Evolutionary conservation across 1,140 invertebrate species (phyloP).

Genomic region (Microplitis mediator): DNA sequence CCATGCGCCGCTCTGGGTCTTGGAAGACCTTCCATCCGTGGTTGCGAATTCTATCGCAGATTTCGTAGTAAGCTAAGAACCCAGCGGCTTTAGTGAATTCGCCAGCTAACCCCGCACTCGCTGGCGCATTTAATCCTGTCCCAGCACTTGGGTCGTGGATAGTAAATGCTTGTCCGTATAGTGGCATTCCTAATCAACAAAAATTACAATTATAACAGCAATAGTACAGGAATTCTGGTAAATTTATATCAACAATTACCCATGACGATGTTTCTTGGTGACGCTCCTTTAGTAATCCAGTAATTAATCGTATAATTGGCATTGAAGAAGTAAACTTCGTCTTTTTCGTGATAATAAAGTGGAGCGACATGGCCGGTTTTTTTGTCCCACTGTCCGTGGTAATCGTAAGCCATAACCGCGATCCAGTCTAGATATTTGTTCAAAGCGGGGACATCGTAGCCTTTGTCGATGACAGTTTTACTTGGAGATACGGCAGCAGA

Average conservation of each 20-base stretch:
- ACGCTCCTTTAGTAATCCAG: conserved; percentile 84
- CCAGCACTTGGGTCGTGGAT: conserved; percentile 62
- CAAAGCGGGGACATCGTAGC: conserved; percentile 78
- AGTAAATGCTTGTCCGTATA: conserved; percentile 89
- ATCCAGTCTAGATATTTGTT: conserved; percentile 84
- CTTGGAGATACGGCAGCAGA: conserved; percentile 87
- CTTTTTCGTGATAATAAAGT: conserved; percentile 76
- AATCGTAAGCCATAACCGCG: conserved; percentile 86
- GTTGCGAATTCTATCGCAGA: conserved; percentile 78
- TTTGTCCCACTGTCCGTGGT: conserved; percentile 84
- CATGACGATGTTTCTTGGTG: conserved; percentile 80
- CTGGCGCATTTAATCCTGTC: conserved; percentile 73
- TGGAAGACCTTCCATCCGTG: conserved; percentile 80
- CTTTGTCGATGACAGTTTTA: conserved; percentile 85
- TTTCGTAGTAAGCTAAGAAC: conserved; percentile 90
- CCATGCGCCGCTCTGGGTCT: conserved; percentile 77
- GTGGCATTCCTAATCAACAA: conserved; percentile 67
- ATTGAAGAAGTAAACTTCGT: conserved; percentile 58
- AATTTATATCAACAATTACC: conserved; percentile 56
- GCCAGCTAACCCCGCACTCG: conserved; percentile 77
- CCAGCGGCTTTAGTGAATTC: conserved; percentile 83
- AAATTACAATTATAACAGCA: neutral
- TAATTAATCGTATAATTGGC: conserved; percentile 86
- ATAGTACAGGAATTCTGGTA: too few species aligned
- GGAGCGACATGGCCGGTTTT: conserved; percentile 84